A percentile compares a stretch with the other conserved stretches of the same genome.
Conservation (phyloP, 92 coral and sea anemone species). For the Nematostella vectensis region DNA sequence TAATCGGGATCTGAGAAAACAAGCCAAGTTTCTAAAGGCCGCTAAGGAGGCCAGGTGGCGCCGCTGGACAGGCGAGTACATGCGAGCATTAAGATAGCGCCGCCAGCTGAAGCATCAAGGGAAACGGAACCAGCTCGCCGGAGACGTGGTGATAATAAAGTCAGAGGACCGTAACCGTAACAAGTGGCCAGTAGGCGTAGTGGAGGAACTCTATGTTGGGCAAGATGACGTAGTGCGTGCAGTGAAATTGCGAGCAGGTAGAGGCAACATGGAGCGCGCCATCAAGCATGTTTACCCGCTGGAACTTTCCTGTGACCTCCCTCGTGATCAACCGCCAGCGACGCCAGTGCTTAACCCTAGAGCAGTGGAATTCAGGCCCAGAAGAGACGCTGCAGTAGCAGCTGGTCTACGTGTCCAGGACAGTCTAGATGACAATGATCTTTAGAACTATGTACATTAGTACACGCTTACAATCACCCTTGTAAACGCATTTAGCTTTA, state of each 20-base stretch:
- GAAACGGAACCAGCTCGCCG: neutral
- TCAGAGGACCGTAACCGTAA: constrained; percentile 27
- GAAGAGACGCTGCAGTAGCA: constrained; percentile 18
- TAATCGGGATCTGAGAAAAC: constrained; percentile 6
- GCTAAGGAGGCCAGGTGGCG: constrained; percentile 15
- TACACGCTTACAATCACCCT: neutral
- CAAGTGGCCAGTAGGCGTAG: constrained; percentile 26
- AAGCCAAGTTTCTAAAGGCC: constrained; percentile 2
- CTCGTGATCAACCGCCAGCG: neutral
- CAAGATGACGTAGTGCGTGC: constrained; percentile 26
- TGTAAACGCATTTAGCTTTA: neutral
- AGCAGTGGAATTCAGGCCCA: constrained; percentile 2
- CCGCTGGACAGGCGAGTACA: constrained; percentile 16
- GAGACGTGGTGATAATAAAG: constrained; percentile 5
- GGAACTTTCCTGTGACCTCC: constrained; percentile 8
- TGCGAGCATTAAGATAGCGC: constrained; percentile 24
- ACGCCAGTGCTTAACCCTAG: constrained; percentile 4
- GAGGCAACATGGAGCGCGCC: constrained; percentile 19
- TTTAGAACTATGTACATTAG: no score
- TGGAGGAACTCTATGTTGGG: constrained; percentile 23
- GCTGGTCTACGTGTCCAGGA: constrained; percentile 16
- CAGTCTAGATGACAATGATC: constrained; percentile 2
- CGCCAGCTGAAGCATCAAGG: constrained; percentile 5
- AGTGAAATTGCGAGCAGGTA: constrained; percentile 24
- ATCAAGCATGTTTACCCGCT: constrained; percentile 9